Evolutionary conservation across 23 tunicate species (phyloP).

Genomic region (Pegea sp.): DNA sequence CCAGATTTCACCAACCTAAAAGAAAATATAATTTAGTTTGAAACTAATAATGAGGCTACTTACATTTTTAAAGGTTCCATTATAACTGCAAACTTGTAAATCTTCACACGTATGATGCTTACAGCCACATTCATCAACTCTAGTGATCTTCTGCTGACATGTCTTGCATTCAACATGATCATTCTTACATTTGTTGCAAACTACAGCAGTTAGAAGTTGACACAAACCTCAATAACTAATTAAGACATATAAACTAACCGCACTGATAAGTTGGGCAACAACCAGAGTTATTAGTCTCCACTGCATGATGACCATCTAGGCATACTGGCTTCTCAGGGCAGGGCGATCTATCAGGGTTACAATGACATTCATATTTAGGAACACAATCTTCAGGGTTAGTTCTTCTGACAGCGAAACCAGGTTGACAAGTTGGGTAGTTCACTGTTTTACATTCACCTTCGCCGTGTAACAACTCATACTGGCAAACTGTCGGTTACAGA

Average conservation of each 20-base stretch:
- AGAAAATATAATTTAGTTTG: not conserved
- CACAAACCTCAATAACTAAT: not conserved
- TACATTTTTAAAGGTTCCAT: conserved; percentile 65
- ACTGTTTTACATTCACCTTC: conserved; percentile 20
- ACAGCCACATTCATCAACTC: conserved; percentile 54
- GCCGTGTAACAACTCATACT: conserved; percentile 32
- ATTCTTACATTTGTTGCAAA: conserved; percentile 35
- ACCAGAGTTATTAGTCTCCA: conserved; percentile 20
- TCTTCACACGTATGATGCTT: conserved; percentile 20
- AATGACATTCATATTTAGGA: conserved; percentile 52
- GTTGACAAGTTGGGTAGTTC: conserved; percentile 22
- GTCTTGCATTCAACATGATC: conserved; percentile 16
- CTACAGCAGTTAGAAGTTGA: conserved; percentile 5
- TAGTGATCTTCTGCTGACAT: conserved; percentile 22
- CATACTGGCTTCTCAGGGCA: conserved; percentile 48
- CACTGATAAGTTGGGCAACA: conserved; percentile 66
- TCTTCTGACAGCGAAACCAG: conserved; percentile 30
- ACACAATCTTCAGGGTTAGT: conserved; percentile 38
- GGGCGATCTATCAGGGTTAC: conserved; percentile 36
- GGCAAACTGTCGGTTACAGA: conserved; percentile 57
- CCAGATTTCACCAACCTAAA: conserved; percentile 60
- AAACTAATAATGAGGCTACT: not conserved
- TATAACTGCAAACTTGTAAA: conserved; percentile 45
- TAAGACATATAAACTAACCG: conserved; percentile 23
- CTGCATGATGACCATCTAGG: conserved; percentile 27